Evolutionary conservation across 2,113 vertebrate species (phyloP).

Genomic region (Gnathonemus longibarbis): DNA sequence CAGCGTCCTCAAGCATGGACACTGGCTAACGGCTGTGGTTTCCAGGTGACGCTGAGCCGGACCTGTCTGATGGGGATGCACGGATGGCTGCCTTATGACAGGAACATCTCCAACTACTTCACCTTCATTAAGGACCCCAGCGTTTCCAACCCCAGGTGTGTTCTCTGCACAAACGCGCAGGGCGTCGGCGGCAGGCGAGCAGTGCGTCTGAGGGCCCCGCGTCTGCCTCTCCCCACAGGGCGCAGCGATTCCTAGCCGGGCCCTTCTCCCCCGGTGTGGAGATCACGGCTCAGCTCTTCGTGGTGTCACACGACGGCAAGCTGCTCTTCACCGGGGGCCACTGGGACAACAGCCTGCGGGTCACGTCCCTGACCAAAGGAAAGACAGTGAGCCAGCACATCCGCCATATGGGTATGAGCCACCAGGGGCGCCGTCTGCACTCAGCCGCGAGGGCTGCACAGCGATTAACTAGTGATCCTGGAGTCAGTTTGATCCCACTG

Average conservation of each 20-base stretch:
- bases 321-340: slow-evolving; percentile 91
- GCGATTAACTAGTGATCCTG: background rate
- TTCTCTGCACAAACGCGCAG: background rate
- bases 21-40: slow-evolving; percentile 3
- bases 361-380: slow-evolving; percentile 84
- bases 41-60: slow-evolving; percentile 78
- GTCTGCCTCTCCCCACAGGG: slow-evolving; percentile 56
- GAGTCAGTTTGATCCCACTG: background rate
- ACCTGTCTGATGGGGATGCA: slow-evolving; percentile 85
- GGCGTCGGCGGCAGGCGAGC: background rate
- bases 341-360: slow-evolving; percentile 94
- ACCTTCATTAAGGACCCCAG: slow-evolving; percentile 94
- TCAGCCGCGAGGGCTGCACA: background rate
- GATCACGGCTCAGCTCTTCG: slow-evolving; percentile 75
- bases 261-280: slow-evolving; percentile 84
- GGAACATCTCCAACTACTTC: slow-evolving; percentile 96
- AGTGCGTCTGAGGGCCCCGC: background rate
- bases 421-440: background rate
- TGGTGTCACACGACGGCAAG: slow-evolving; percentile 91
- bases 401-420: slow-evolving; percentile 82
- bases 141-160: slow-evolving; percentile 88
- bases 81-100: slow-evolving; percentile 92
- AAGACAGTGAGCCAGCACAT: slow-evolving; percentile 83
- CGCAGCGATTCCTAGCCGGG: slow-evolving; percentile 76
- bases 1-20: too few species aligned